Base-by-base conservation (phyloP, 2,113 vertebrate species). In the Ptychochromis oligacanthus region DNA sequence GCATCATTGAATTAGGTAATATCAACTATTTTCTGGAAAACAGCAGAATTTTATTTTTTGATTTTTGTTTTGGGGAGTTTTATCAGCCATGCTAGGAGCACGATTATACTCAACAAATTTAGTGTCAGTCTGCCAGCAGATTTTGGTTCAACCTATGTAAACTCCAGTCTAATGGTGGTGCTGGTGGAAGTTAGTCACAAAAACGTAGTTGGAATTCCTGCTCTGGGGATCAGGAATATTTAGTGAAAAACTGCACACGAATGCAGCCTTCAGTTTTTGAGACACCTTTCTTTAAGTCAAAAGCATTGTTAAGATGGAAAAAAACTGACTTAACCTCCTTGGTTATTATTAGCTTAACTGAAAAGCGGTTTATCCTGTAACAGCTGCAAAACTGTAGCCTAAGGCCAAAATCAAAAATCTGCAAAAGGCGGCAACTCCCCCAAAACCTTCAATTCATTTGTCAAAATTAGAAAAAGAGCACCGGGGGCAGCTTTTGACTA, bases 401-500 rank as follows among this genome's bases (percentile, higher is more conserved):
- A 31, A 31, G 65, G 26, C 24, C 46, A 70, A 17, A 49, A 17
- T 49, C 46, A 14, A 49, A 49, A 70, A 28, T 4, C 65, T 70
- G 17, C 65, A 70, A 70, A 31, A 72, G 10, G 65, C 24, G 52
- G 43, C 5, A 70, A 49, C 24, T 72, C 43, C 52, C 49, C 43
- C 65, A 52, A 72, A 8, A 11, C 43, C 26, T 52, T 72, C 49
- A 72, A 70, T 28, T 70, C 24, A 31, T 1, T 31, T 72, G 24
- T 31, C 65, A 72, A 72, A 70, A 26, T 43, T 2, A 0, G 7
- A n/a, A 43, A 14, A 17, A 0, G 7, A 31, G 43, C 0, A 0
- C 49, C 10, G 20, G 4, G 65, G 43, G 9, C 24, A 70, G 2
- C 43, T 70, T 70, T 11, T 49, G 0, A 49, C 40, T 28, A 22